Base-by-base conservation (phyloP, 1,140 invertebrate species). In the Sycophila sp. region DNA sequence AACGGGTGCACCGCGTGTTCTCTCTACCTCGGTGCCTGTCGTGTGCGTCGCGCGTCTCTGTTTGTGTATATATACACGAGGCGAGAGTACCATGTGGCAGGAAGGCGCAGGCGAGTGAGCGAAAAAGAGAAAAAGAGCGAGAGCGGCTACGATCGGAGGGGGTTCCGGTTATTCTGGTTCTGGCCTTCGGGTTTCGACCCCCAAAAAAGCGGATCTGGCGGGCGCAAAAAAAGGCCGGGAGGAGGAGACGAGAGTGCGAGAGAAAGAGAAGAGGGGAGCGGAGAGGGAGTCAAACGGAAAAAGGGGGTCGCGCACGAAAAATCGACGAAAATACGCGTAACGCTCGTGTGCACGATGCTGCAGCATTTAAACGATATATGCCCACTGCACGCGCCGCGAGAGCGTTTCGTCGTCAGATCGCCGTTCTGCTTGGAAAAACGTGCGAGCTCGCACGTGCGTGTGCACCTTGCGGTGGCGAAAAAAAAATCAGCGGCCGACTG, bases 81-180 rank as follows among this genome's bases (percentile, higher is more conserved):
- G n/a, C 17, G 42, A 7, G 13, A 3, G 19, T 22, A 22, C 17
- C 42, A 47, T 47, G 42, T 47, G 42, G 24, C 17, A 11, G 26
- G 24, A n/a, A 47, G n/a, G 30, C 0, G 1, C n/a, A 2, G 17
- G 30, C 2, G 8, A 15, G 30, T 26, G 6, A 19, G 10, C 5
- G 22, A 8, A 19, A 17, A 2, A 36, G 38, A 34, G 42, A 22
- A 22, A 24, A 47, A 34, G 40, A 40, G 65, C 22, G 49, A 64
- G 66, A n/a, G n/a, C n/a, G n/a, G n/a, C n/a, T 15, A 10, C 17
- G 22, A 49, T 60, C 66, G 42, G n/a, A n/a, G n/a, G 34, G 68
- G 72, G 76, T 78, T 78, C 77, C 76, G 75, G 77, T 78, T 78
- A 78, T 77, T 78, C 77, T 78, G 77, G 77, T 78, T 78, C 73